These are phyloP conservation scores for Brachyhypopomus occidentalis DNA, from an alignment of 2,113 vertebrate species.

Conservation along the genomic window DNA sequence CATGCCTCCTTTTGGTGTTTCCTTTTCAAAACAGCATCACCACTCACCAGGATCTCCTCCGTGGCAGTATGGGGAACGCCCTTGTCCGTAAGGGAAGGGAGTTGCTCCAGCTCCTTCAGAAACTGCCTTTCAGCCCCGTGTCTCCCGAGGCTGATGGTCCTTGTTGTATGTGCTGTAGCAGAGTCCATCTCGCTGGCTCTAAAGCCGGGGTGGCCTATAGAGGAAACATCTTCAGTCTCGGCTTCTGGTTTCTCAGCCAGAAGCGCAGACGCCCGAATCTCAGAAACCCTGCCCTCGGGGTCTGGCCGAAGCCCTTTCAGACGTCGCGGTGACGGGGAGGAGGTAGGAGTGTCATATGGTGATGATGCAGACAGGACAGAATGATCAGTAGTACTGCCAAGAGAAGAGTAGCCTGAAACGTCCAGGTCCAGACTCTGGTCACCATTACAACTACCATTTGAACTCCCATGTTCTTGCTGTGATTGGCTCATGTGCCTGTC, in stretches of 20 bases:
- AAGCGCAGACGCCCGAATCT: conserved; percentile 3
- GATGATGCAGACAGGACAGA: background rate
- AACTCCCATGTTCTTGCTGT: background rate
- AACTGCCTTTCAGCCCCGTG: background rate
- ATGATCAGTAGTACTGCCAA: background rate
- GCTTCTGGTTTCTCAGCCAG: conserved; percentile 36
- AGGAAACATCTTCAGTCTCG: background rate
- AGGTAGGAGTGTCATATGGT: background rate
- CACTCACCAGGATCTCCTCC: conserved; percentile 14
- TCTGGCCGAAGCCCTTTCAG: conserved; percentile 48
- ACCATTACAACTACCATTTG: background rate
- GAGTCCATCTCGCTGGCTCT: background rate
- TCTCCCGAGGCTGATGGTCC: background rate
- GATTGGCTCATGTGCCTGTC: background rate
- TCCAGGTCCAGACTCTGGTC: conserved; percentile 2
- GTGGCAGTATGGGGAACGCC: background rate
- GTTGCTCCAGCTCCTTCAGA: background rate
- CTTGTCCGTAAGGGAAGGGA: background rate
- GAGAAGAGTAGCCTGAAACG: conserved; percentile 1
- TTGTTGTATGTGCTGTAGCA: conserved; percentile 8
- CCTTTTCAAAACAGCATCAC: conserved; percentile 26
- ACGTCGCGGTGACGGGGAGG: conserved; percentile 2
- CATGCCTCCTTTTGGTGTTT: background rate
- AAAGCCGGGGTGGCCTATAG: conserved; percentile 8
- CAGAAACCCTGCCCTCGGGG: conserved; percentile 58